Conservation (phyloP, 64 coral and sea anemone species). For the Acropora tenuis region DNA sequence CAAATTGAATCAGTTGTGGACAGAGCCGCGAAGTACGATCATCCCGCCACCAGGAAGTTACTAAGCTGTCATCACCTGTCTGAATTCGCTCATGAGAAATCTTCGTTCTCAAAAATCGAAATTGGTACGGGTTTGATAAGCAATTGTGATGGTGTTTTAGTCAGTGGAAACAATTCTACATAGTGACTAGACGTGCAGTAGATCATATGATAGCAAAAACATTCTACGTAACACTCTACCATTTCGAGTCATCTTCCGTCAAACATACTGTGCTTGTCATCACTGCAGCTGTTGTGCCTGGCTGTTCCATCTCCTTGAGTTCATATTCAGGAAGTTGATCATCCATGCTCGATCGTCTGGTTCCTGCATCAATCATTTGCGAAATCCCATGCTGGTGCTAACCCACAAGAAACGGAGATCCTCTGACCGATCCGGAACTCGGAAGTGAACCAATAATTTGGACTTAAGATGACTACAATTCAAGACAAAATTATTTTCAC, state of each 20-base stretch:
- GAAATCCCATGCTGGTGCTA: not conserved
- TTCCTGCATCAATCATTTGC: slow-evolving; percentile 9
- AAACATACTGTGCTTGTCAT: slow-evolving; percentile 2
- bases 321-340: not conserved
- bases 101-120: too few relatives aligned
- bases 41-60: too few relatives aligned
- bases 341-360: not conserved
- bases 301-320: slow-evolving; percentile 1
- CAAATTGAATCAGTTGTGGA: too few relatives aligned
- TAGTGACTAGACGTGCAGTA: not conserved
- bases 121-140: too few relatives aligned
- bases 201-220: not conserved
- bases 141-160: too few relatives aligned
- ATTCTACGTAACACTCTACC: not conserved
- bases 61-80: too few relatives aligned
- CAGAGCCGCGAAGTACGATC: too few relatives aligned
- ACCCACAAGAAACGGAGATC: not conserved
- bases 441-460: not conserved
- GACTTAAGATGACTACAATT: not conserved
- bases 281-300: not conserved
- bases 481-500: not conserved
- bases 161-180: too few relatives aligned
- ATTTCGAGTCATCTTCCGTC: slow-evolving; percentile 21
- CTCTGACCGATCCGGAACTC: not conserved
- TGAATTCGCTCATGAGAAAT: too few relatives aligned